These are phyloP conservation scores for Brachypodius melanocephalos DNA, from an alignment of 2,113 vertebrate species.

Conservation along the genomic window DNA sequence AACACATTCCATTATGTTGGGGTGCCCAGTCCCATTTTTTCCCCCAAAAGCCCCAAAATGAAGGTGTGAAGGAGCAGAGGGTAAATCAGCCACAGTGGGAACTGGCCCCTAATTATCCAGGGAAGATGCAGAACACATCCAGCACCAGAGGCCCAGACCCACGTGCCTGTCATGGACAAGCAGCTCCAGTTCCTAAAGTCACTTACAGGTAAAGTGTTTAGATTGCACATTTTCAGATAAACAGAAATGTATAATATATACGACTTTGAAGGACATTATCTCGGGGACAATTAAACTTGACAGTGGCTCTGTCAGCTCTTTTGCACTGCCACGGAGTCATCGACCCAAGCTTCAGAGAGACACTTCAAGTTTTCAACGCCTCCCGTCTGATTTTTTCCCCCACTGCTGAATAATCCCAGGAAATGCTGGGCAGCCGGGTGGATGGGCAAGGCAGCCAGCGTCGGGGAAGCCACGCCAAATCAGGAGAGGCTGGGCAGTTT, in stretches of 20 bases:
- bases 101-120: background rate
- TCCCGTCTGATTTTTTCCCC: accelerated
- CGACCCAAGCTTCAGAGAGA: background rate
- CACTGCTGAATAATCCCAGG: background rate
- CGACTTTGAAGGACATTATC: background rate
- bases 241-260: background rate
- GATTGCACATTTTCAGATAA: background rate
- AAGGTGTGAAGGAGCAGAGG: background rate
- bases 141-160: background rate
- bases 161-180: background rate
- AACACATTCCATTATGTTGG: accelerated
- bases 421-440: background rate
- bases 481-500: accelerated
- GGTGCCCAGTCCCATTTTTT: background rate
- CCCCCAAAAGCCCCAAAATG: background rate
- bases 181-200: background rate
- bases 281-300: background rate
- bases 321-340: background rate
- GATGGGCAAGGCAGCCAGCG: too few species aligned
- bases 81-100: background rate
- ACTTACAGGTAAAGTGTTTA: background rate
- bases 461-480: accelerated
- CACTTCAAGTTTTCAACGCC: background rate
- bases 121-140: background rate
- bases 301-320: conserved; percentile 19